Evolutionary conservation across 2,797 vertebrate species (phyloP), one percentile per base, ranked within the genome.

Genomic region (Acrossocheilus wenchowensis): DNA sequence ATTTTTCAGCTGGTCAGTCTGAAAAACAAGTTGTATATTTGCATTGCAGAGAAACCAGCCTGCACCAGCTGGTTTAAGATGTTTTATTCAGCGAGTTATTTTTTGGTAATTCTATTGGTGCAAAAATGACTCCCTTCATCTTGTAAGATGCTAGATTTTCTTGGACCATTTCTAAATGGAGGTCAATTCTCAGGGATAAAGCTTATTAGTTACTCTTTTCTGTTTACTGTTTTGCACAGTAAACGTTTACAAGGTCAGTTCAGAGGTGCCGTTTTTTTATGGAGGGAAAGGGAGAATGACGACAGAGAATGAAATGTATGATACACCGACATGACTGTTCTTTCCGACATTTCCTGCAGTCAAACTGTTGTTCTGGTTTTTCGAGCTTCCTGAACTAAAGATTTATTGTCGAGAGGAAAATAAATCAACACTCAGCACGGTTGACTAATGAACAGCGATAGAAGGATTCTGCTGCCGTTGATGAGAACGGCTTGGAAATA

Each of bases 401-500:
- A 89, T 87, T 86, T 45, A 73, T 83, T 64, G 62, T 30, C 12
- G 34, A 81, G 54, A 88, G 81, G 34, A 83, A 60, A 88, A 8
- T 48, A 77, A 87, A 84, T 87, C 87, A 92, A 90, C 86, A 89
- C 89, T 92, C 91, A 93, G 93, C 91, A 90, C 92, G 91, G 90
- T 92, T 93, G 91, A 92, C 91, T 92, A 91, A 92, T 91, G 91
- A 94, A 93, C 93, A 92, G 92, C 93, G 92, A 93, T 91, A 90
- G 90, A 92, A 88, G 92, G 62, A 81, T 81, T 81, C 85, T 81
- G 45, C 66, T 48, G 78, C 7, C 52, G 23, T 74, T 81, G 57
- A 66, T 81, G 78, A 81, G 85, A 81, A 75, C 8, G 45, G 78
- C 71, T 81, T 64, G 43, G 85, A 81, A 75, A 81, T 68, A 82